phyloP scores from a whole-genome alignment of 2,888 invertebrate genomes.

The Spilosoma lubricipeda region DNA sequence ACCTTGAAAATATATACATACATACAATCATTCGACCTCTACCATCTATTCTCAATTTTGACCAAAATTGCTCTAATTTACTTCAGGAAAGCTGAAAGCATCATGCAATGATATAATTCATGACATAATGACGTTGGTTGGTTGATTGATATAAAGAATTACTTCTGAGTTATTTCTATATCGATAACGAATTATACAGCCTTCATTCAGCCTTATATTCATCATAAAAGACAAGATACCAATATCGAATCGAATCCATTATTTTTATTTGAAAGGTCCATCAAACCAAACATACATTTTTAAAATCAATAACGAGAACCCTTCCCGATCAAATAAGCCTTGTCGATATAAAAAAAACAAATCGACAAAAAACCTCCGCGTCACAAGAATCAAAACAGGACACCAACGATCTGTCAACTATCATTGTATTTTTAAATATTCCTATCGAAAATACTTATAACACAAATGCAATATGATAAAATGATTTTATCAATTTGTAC shows the following conservation, averaged over 20 bases:
- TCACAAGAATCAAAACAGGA: constrained; percentile 69
- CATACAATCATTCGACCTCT: not conserved
- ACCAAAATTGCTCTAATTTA: too few relatives aligned
- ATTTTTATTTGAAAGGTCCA: constrained; percentile 66
- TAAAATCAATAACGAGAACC: constrained; percentile 81
- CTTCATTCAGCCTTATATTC: not conserved
- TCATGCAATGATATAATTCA: too few relatives aligned
- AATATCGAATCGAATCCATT: constrained; percentile 33
- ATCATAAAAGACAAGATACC: constrained; percentile 32
- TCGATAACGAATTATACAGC: not conserved
- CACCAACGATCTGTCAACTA: constrained; percentile 79
- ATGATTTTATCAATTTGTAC: constrained; percentile 13
- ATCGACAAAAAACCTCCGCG: constrained; percentile 55
- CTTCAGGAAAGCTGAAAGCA: too few relatives aligned
- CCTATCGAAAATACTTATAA: constrained; percentile 54
- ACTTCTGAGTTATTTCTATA: not conserved
- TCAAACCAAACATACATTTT: constrained; percentile 78
- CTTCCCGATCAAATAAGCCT: constrained; percentile 80
- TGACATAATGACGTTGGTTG: not conserved
- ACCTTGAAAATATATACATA: not conserved
- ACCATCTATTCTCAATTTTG: too few relatives aligned
- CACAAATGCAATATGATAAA: constrained; percentile 23
- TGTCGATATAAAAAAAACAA: constrained; percentile 72
- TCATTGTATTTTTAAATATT: constrained; percentile 74
- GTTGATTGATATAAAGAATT: not conserved